These are phyloP conservation scores for Acromyrmex heyeri DNA, from an alignment of 1,140 invertebrate species.

Conservation along the genomic window DNA sequence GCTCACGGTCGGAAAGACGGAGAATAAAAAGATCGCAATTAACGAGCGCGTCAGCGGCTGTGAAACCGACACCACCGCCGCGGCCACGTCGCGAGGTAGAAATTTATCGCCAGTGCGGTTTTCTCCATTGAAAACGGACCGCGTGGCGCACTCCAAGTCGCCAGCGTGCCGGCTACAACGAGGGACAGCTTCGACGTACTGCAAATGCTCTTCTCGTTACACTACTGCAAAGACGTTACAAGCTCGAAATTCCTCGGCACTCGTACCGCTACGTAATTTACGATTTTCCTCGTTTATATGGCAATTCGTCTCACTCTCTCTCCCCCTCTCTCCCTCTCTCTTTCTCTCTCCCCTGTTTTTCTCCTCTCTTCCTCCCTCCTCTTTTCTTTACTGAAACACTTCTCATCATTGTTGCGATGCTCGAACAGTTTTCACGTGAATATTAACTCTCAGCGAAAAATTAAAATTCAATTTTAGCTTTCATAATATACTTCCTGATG, in stretches of 20 bases:
- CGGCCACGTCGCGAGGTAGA: constrained; percentile 57
- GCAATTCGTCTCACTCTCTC: constrained; percentile 16
- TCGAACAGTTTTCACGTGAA: background rate
- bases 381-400: background rate
- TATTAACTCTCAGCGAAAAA: background rate
- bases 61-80: constrained; percentile 56
- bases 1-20: constrained; percentile 13
- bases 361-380: background rate
- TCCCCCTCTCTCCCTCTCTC: background rate
- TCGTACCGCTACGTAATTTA: constrained; percentile 42
- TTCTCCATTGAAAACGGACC: constrained; percentile 52
- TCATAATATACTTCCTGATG: background rate
- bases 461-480: constrained; percentile 7
- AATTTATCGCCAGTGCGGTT: constrained; percentile 58
- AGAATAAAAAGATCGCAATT: constrained; percentile 62
- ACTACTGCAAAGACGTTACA: constrained; percentile 52
- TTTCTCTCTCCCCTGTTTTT: background rate
- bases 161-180: constrained; percentile 36
- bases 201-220: constrained; percentile 55
- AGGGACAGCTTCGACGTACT: constrained; percentile 43
- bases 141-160: constrained; percentile 34
- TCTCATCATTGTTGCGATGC: background rate
- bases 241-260: constrained; percentile 51
- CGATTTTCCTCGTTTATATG: constrained; percentile 52
- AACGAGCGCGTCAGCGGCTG: constrained; percentile 63